phyloP scores from a whole-genome alignment of 2,113 vertebrate species.

The Paradisaea rubra region DNA sequence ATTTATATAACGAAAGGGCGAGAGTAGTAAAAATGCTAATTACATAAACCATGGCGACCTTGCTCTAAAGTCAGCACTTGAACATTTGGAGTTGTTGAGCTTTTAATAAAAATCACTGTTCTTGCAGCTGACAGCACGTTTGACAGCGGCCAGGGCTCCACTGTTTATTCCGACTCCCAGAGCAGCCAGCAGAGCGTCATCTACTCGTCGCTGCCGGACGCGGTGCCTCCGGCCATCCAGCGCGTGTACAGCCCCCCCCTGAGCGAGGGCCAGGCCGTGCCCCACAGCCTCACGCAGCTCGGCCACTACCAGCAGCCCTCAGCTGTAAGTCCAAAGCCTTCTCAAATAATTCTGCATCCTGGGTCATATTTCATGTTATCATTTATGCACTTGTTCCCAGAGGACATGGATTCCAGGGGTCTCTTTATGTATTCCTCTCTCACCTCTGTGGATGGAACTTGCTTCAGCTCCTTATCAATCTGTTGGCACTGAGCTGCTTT shows the following conservation, averaged over 20 bases:
- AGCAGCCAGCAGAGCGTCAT: conserved; percentile 85
- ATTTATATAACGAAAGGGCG: background rate
- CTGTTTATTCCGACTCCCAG: conserved; percentile 79
- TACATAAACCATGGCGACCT: background rate
- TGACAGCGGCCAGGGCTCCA: conserved; percentile 82
- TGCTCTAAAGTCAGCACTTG: background rate
- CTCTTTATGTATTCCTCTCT: accelerated
- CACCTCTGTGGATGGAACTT: background rate
- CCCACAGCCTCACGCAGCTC: conserved; percentile 70
- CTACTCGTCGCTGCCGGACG: conserved; percentile 79
- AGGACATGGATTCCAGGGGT: background rate
- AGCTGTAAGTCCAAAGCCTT: conserved; percentile 72
- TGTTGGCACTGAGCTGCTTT: background rate
- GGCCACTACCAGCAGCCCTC: conserved; percentile 78
- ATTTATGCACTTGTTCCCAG: background rate
- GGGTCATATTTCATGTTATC: accelerated
- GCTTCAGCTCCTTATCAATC: background rate
- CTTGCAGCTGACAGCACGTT: conserved; percentile 83
- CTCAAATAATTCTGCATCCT: accelerated
- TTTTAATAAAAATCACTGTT: background rate
- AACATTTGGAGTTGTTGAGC: background rate
- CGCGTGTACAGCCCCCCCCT: conserved; percentile 78
- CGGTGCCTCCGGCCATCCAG: conserved; percentile 67
- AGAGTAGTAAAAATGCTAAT: background rate
- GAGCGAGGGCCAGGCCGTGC: conserved; percentile 66